A percentile compares a stretch with the other conserved stretches of the same genome.
Evolutionary conservation across 2,888 invertebrate genomes (phyloP).

Genomic region (Molanna angustata): DNA sequence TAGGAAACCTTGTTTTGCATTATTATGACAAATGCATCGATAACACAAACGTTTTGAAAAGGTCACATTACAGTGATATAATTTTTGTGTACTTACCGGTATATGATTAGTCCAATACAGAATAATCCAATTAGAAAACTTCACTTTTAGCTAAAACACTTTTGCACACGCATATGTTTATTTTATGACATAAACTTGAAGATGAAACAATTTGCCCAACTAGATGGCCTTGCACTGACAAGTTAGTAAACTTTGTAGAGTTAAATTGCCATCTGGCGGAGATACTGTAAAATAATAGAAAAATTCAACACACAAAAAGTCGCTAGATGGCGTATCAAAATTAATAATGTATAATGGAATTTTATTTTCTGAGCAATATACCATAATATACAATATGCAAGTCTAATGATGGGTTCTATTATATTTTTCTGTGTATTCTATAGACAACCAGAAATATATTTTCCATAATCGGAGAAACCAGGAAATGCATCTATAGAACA

Average conservation of each 20-base stretch:
- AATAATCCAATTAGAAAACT: conserved; percentile 17
- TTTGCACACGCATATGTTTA: conserved; percentile 30
- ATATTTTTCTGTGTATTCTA: too few relatives aligned
- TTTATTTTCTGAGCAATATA: too few relatives aligned
- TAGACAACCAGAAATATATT: too few relatives aligned
- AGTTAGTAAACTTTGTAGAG: not conserved
- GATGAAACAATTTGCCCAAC: conserved; percentile 18
- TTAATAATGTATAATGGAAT: too few relatives aligned
- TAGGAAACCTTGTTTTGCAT: conserved; percentile 20
- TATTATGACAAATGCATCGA: conserved; percentile 11
- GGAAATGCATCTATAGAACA: too few relatives aligned
- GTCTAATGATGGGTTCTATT: too few relatives aligned
- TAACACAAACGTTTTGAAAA: conserved; percentile 4
- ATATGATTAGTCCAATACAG: conserved; percentile 2
- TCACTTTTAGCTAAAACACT: conserved; percentile 22
- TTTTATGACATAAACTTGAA: conserved; percentile 27
- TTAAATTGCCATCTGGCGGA: not conserved
- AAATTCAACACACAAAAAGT: too few relatives aligned
- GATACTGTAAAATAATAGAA: too few relatives aligned
- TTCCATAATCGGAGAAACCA: too few relatives aligned
- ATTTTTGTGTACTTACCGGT: conserved; percentile 10
- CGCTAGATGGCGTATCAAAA: too few relatives aligned
- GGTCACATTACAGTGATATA: not conserved
- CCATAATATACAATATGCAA: too few relatives aligned
- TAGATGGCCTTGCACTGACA: conserved; percentile 4